Conservation (phyloP, 2,797 vertebrate genomes). For the Pangasius mekongensis region DNA sequence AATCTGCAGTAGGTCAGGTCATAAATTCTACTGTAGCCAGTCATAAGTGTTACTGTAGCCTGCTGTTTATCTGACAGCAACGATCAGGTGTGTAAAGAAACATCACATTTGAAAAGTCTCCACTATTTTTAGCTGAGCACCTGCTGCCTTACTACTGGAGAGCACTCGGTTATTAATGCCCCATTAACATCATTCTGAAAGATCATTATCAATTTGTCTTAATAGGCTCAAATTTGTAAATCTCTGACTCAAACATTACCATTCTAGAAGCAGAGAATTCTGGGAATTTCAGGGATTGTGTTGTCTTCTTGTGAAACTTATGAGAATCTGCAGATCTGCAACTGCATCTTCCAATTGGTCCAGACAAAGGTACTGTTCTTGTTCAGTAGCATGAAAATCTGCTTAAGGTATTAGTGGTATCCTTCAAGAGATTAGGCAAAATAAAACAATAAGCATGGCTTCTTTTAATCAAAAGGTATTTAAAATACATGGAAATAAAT, state of each 20-base stretch:
- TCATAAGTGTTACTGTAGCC: not conserved
- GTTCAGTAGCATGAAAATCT: not conserved
- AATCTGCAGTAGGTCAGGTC: not conserved
- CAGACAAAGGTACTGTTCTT: not conserved
- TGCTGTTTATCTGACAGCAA: not conserved
- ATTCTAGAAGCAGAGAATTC: not conserved
- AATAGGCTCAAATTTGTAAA: not conserved
- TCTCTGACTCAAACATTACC: no score
- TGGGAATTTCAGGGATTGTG: not conserved
- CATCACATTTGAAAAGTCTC: not conserved
- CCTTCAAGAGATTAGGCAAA: not conserved
- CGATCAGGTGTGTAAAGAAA: not conserved
- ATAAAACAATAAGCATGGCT: not conserved
- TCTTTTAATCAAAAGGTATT: no score
- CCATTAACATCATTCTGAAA: not conserved
- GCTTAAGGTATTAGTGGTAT: not conserved
- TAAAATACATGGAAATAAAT: not conserved
- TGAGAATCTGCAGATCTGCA: no score
- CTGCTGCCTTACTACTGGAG: not conserved
- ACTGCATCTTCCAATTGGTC: not conserved
- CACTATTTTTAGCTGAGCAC: not conserved
- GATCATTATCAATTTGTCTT: not conserved
- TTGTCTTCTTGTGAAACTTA: not conserved
- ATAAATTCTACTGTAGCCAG: not conserved
- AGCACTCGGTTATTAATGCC: not conserved